phyloP scores from a whole-genome alignment of 2,113 vertebrate species.

The Caloenas nicobarica region DNA sequence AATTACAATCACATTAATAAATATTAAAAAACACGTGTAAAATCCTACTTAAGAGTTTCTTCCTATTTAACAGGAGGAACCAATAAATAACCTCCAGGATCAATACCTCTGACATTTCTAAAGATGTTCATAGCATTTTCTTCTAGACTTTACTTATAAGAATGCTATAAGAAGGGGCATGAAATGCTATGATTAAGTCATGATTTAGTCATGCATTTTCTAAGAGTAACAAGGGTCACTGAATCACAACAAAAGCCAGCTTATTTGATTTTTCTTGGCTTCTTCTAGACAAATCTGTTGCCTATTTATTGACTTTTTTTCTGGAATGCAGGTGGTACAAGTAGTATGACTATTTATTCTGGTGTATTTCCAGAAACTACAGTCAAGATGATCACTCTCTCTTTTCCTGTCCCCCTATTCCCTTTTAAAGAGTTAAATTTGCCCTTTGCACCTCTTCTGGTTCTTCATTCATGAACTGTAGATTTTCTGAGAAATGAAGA shows the following conservation, averaged over 20 bases:
- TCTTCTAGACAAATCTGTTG: not conserved
- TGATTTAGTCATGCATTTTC: not conserved
- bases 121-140: not conserved
- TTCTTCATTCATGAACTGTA: rapidly evolving
- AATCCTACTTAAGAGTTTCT: not conserved
- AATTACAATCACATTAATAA: not conserved
- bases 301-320: not conserved
- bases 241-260: not conserved
- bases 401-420: not conserved
- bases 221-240: not conserved
- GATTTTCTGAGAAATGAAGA: not conserved
- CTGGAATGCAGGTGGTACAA: not conserved
- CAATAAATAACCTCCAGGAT: not conserved
- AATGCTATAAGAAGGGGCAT: not conserved
- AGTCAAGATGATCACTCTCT: not conserved
- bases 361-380: not conserved
- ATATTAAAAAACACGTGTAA: not conserved
- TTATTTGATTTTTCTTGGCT: not conserved
- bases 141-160: not conserved
- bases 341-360: not conserved
- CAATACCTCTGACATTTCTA: not conserved
- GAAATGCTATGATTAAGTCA: not conserved
- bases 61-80: not conserved
- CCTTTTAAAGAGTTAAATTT: not conserved
- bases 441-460: not conserved